Evolutionary conservation across 1,140 invertebrate genomes (phyloP), one percentile per base, ranked within the genome.

Genomic region (Rhyzopertha dominica): DNA sequence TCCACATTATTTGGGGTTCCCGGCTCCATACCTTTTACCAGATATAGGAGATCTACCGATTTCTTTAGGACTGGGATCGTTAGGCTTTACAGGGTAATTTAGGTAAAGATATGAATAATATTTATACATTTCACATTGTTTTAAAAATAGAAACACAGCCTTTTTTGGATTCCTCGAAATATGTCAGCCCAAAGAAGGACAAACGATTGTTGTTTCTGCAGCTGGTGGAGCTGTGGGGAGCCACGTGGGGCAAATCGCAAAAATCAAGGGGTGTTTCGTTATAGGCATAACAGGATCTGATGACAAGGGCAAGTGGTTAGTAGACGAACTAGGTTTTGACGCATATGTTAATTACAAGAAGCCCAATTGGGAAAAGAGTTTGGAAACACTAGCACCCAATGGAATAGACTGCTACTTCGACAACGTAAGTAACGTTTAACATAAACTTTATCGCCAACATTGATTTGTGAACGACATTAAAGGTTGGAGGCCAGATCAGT

Each of bases 391-490:
- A 14, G 81, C 80, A 12, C 80, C 81, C 0, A 68, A 81, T n/a
- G 80, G 78, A 18, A 64, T 85, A 3, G 80, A 85, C 51, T 80
- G 78, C 46, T 85, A 84, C 53, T 84, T 85, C 65, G 82, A 85
- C 55, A 85, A 84, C 65, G 82, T 83, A 68, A 8, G 32, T 30
- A 30, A 7, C n/a, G 18, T 39, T 41, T 14, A 5, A 18, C 5
- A 9, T 14, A n/a, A 43, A 7, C 4, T 41, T 7, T 14, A 43
- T 40, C 12, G 8, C 37, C 68, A 65, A 40, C n/a, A n/a, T n/a
- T n/a, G n/a, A n/a, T n/a, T n/a, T n/a, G n/a, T n/a, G n/a, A n/a
- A n/a, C n/a, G n/a, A n/a, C n/a, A n/a, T 56, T 65, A 31, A 38
- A 81, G 79, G 80, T 84, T 20, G 82, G 82, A 20, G 81, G 81